phyloP scores from a whole-genome alignment of 1,140 invertebrate species.

The Berghia stephanieae region DNA sequence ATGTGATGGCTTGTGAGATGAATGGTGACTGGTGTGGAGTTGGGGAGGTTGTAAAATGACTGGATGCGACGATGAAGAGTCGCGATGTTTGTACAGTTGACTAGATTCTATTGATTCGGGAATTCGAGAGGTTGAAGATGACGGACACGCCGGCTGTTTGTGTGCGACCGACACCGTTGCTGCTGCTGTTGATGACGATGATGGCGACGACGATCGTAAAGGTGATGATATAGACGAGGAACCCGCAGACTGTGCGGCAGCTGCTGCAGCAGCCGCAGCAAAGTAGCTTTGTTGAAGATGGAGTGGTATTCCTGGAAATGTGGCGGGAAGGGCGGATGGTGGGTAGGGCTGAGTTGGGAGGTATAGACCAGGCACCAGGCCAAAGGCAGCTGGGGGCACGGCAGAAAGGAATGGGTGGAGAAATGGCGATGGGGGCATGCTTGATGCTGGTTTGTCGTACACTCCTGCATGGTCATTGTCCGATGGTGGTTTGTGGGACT shows the following conservation, averaged over 20 bases:
- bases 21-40: too few relatives aligned
- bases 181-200: not conserved
- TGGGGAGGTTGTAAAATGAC: too few relatives aligned
- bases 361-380: constrained; percentile 32
- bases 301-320: constrained; percentile 34
- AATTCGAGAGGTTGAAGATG: not conserved
- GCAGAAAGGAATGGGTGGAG: constrained; percentile 58
- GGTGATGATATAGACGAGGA: not conserved
- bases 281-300: constrained; percentile 26
- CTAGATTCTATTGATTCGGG: not conserved
- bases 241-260: not conserved
- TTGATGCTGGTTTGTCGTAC: constrained; percentile 15
- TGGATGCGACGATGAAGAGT: not conserved
- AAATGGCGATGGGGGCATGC: constrained; percentile 54
- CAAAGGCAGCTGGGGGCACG: constrained; percentile 24
- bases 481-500: not conserved
- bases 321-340: constrained; percentile 17
- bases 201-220: not conserved
- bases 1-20: too few relatives aligned
- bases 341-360: constrained; percentile 4
- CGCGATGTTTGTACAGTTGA: too few relatives aligned
- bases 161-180: not conserved
- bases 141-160: too few relatives aligned
- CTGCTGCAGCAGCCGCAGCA: constrained; percentile 18
- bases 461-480: not conserved